Evolutionary conservation across 2,888 invertebrate genomes (phyloP).

Genomic region (Elmis aenea): DNA sequence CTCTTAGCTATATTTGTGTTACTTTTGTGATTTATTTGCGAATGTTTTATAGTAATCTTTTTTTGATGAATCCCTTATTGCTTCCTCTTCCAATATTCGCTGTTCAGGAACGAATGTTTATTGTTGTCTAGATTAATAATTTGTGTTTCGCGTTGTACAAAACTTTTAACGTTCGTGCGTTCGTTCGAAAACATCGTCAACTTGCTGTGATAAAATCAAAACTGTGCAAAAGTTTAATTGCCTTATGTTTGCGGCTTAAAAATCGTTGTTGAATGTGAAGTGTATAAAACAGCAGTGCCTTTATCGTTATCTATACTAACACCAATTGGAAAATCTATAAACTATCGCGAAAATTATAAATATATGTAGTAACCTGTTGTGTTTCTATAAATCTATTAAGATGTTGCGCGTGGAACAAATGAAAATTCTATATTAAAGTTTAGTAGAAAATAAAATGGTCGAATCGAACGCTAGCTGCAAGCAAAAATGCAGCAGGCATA

Average conservation of each 20-base stretch:
- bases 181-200: slow-evolving; percentile 41
- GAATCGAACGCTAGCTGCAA: slow-evolving; percentile 43
- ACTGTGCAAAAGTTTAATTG: slow-evolving; percentile 36
- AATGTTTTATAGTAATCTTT: no score
- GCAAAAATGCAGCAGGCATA: slow-evolving; percentile 39
- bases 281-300: slow-evolving; percentile 37
- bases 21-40: no score
- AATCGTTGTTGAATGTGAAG: slow-evolving; percentile 29
- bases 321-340: slow-evolving; percentile 22
- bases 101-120: no score
- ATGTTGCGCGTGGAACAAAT: slow-evolving; percentile 12
- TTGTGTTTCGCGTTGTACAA: no score
- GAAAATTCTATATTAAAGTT: slow-evolving; percentile 16
- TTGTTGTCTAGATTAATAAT: no score
- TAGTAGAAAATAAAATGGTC: slow-evolving; percentile 38
- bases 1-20: no score
- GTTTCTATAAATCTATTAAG: slow-evolving; percentile 13
- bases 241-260: slow-evolving; percentile 39
- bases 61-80: no score
- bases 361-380: slow-evolving; percentile 27
- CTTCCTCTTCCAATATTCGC: no score
- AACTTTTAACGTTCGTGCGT: no score
- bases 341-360: slow-evolving; percentile 17
- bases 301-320: slow-evolving; percentile 28
- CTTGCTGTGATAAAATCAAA: slow-evolving; percentile 42